Conservation (phyloP, 2,888 invertebrate genomes). For the Aproaerema taeniolella region DNA sequence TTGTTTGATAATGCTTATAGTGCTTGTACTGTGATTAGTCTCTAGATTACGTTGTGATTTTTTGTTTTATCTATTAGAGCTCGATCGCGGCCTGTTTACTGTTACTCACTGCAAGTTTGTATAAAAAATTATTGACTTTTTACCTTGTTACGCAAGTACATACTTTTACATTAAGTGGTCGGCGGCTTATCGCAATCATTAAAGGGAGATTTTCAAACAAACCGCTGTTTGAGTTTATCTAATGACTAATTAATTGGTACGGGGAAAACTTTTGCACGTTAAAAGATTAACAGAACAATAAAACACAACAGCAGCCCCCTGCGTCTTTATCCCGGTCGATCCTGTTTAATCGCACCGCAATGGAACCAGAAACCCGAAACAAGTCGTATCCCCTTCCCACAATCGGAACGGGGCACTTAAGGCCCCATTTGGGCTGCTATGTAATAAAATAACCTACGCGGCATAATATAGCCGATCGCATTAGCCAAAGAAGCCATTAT, state of each 20-base stretch:
- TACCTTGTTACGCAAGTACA: neutral
- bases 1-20: constrained; percentile 65
- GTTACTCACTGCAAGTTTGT: constrained; percentile 17
- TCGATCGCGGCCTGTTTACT: constrained; percentile 29
- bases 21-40: constrained; percentile 61
- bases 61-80: constrained; percentile 47
- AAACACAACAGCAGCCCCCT: constrained; percentile 26
- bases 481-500: constrained; percentile 76
- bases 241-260: neutral
- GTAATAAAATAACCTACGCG: constrained; percentile 68
- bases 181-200: neutral
- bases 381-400: constrained; percentile 43
- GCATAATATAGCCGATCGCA: constrained; percentile 72
- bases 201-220: neutral
- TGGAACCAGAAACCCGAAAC: constrained; percentile 42
- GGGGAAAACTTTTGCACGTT: constrained; percentile 1
- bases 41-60: constrained; percentile 49
- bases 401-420: constrained; percentile 50
- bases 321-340: constrained; percentile 29
- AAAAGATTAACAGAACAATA: constrained; percentile 24
- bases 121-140: constrained; percentile 16
- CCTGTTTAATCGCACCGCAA: constrained; percentile 47
- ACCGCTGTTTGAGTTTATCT: neutral
- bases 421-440: constrained; percentile 54
- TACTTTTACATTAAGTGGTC: neutral